Evolutionary conservation across 2,113 vertebrate species (phyloP), one percentile per base, ranked within the genome.

Genomic region (Halichoerus grypus): DNA sequence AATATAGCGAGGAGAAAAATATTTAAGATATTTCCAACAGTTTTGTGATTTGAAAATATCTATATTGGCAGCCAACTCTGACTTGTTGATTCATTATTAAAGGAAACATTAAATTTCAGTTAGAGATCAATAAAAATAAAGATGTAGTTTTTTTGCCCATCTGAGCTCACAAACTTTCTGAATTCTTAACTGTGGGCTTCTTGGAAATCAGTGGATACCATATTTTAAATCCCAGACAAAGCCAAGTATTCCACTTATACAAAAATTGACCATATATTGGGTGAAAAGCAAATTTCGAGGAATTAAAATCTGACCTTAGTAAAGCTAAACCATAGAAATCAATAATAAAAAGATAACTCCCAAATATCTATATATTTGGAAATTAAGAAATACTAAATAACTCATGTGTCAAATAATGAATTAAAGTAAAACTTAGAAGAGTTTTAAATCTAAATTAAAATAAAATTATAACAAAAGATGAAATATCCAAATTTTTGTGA

Each of bases 51-150:
- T 80, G 46, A 94, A 86, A 95, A 81, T 86, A 82, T 42, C 12
- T 84, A 1, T 57, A 84, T 46, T 65, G 61, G 51, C 46, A 55
- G 4, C 26, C 46, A 92, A 65, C 53, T 96, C 19, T 93, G n/a
- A 71, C 51, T 91, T 95, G 21, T 85, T 85, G 28, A 21, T 57
- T 67, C 55, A 76, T 57, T 91, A 85, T 46, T 96, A 26, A 95
- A 53, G 21, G 4, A 86, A 88, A 91, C 74, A 61, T 86, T 96
- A 55, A 81, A 82, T 90, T 86, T 92, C 42, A 86, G n/a, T 86
- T 69, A 39, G 18, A 28, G 7, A 22, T 91, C 18, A 81, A 36
- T 69, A 61, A 89, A 92, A 94, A 95, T 90, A 83, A 71, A 55
- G 12, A 57, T 31, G 4, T 24, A 9, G 0, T 16, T 84, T 42